A percentile compares a stretch with the other conserved stretches of the same genome.
phyloP scores from a whole-genome alignment of 2,113 vertebrate genomes.

The Ictidomys tridecemlineatus region DNA sequence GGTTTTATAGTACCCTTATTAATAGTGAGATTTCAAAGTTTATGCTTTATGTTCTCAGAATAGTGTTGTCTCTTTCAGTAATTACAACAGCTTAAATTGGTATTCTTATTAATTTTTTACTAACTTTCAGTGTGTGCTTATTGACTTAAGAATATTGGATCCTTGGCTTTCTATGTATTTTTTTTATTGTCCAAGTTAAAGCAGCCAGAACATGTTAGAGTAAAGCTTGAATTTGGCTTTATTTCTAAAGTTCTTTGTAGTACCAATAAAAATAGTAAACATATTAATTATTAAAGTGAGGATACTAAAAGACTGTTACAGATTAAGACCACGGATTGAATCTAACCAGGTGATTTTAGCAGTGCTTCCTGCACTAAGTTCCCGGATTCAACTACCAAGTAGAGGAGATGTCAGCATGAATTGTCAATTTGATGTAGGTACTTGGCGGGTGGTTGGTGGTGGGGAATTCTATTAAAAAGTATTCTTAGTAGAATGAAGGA shows the following conservation, averaged over 20 bases:
- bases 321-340: neutral
- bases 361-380: slow-evolving; percentile 15
- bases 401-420: neutral
- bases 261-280: slow-evolving; percentile 40
- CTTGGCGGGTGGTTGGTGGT: neutral
- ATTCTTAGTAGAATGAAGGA: neutral
- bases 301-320: neutral
- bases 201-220: neutral
- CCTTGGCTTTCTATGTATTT: neutral
- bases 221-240: slow-evolving; percentile 59
- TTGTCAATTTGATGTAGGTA: slow-evolving; percentile 29
- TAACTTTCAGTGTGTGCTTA: neutral
- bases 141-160: slow-evolving; percentile 46
- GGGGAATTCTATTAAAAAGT: neutral
- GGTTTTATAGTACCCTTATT: slow-evolving; percentile 46
- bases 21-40: slow-evolving; percentile 38
- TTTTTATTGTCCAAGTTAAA: slow-evolving; percentile 37
- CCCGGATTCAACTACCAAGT: neutral
- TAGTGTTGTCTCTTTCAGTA: slow-evolving; percentile 42
- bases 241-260: slow-evolving; percentile 39
- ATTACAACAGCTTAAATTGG: slow-evolving; percentile 38
- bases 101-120: slow-evolving; percentile 58
- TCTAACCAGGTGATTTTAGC: slow-evolving; percentile 53
- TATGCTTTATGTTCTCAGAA: slow-evolving; percentile 65
- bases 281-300: slow-evolving; percentile 44